These are phyloP conservation scores for Scaptomyza graminum DNA, from an alignment of 1,140 invertebrate genomes.

Conservation along the genomic window DNA sequence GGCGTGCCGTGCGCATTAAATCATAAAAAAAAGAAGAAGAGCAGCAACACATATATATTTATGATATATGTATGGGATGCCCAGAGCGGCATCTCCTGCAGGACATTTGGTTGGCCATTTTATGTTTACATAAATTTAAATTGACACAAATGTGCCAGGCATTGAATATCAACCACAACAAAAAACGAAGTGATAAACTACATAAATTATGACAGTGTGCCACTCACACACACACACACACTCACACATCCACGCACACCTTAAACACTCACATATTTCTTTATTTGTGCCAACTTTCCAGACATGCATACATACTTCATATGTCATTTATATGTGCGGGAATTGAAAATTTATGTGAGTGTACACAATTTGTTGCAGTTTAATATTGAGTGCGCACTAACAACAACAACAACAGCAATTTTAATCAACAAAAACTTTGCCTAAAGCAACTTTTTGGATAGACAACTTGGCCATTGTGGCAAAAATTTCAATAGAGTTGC, in stretches of 20 bases:
- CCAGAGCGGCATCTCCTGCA: constrained; percentile 45
- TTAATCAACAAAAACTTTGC: constrained; percentile 55
- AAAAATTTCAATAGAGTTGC: constrained; percentile 30
- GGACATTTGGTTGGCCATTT: constrained; percentile 55
- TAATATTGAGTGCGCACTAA: constrained; percentile 7
- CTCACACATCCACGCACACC: constrained; percentile 40
- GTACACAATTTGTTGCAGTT: constrained; percentile 53
- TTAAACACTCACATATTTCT: constrained; percentile 55
- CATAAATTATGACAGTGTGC: constrained; percentile 67
- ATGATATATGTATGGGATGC: constrained; percentile 68
- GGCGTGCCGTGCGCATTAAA: constrained; percentile 80
- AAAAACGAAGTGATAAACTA: constrained; percentile 65
- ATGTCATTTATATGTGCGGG: constrained; percentile 28
- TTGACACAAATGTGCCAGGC: constrained; percentile 71
- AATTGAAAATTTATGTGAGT: constrained; percentile 67
- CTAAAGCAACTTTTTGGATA: constrained; percentile 20
- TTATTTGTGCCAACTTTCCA: constrained; percentile 30
- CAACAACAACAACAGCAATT: constrained; percentile 32
- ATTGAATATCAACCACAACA: constrained; percentile 16
- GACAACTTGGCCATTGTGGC: constrained; percentile 29
- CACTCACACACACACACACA: constrained; percentile 25
- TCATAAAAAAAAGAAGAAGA: constrained; percentile 64
- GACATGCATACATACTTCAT: constrained; percentile 1
- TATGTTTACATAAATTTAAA: constrained; percentile 81
- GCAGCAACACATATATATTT: constrained; percentile 6